phyloP scores from a whole-genome alignment of 2,888 invertebrate genomes.

The Leptopilina myrica region DNA sequence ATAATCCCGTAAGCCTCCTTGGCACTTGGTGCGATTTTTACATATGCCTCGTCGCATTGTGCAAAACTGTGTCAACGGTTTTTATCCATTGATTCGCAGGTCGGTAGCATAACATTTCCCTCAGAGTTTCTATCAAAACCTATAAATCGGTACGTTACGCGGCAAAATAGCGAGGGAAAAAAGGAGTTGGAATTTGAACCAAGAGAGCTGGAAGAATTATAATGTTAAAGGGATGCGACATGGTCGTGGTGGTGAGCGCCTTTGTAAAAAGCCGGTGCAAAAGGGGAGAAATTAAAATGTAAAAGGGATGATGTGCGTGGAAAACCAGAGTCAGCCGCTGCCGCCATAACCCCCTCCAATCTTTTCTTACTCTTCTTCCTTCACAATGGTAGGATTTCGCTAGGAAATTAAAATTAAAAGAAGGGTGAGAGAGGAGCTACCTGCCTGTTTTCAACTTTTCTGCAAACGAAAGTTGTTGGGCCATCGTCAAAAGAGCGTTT shows the following conservation, averaged over 20 bases:
- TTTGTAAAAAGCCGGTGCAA: constrained; percentile 71
- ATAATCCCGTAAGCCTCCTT: constrained; percentile 66
- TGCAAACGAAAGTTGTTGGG: constrained; percentile 5
- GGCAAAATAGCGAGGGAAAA: constrained; percentile 48
- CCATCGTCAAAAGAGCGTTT: not conserved
- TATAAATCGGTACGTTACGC: constrained; percentile 63
- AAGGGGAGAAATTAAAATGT: constrained; percentile 76
- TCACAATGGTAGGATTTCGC: constrained; percentile 69
- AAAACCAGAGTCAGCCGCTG: constrained; percentile 67
- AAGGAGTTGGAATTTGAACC: constrained; percentile 41
- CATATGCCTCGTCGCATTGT: constrained; percentile 20
- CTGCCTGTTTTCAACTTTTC: constrained; percentile 35
- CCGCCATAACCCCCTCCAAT: constrained; percentile 51
- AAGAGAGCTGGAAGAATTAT: constrained; percentile 69
- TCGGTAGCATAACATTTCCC: constrained; percentile 70
- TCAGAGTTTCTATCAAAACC: constrained; percentile 33
- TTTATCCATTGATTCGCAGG: constrained; percentile 70
- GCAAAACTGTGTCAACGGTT: constrained; percentile 64
- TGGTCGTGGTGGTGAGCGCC: constrained; percentile 58
- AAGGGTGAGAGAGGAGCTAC: constrained; percentile 53
- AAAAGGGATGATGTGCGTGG: constrained; percentile 75
- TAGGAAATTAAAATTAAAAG: constrained; percentile 73
- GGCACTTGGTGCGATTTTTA: constrained; percentile 47
- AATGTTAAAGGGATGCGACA: constrained; percentile 75
- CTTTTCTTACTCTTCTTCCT: constrained; percentile 45